Percentiles rank a stretch among this genome's conserved stretches.
phyloP scores from a whole-genome alignment of 2,888 invertebrate genomes.

The Drosophila dives region DNA sequence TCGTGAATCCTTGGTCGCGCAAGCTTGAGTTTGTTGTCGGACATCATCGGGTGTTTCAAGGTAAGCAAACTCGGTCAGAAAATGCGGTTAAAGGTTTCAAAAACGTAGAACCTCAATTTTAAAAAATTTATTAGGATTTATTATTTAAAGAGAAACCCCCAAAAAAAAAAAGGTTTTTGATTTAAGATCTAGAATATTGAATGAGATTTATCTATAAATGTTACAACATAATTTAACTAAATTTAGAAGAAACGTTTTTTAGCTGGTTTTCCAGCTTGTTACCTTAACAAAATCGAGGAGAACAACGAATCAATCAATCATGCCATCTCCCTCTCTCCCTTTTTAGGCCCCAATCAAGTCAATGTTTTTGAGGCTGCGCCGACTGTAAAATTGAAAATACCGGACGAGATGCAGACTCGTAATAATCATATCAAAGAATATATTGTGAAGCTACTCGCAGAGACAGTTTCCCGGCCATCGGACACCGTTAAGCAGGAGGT shows the following conservation, averaged over 20 bases:
- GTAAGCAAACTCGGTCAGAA: slow-evolving; percentile 83
- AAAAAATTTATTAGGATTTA: background rate
- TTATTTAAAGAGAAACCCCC: background rate
- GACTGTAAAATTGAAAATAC: slow-evolving; percentile 83
- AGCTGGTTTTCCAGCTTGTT: background rate
- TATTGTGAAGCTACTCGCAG: slow-evolving; percentile 89
- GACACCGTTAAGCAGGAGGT: slow-evolving; percentile 88
- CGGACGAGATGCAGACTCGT: slow-evolving; percentile 88
- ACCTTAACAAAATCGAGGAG: background rate
- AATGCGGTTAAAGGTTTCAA: background rate
- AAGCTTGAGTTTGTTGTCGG: slow-evolving; percentile 95
- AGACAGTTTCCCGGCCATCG: slow-evolving; percentile 86
- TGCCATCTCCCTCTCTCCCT: background rate
- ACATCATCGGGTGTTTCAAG: slow-evolving; percentile 91
- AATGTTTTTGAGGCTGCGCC: slow-evolving; percentile 88
- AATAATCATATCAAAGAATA: slow-evolving; percentile 88
- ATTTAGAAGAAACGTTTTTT: background rate
- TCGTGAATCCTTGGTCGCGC: slow-evolving; percentile 96
- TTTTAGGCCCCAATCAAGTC: slow-evolving; percentile 89
- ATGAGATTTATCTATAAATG: background rate
- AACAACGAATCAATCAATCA: background rate
- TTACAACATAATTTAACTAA: background rate
- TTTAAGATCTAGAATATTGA: background rate
- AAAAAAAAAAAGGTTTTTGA: background rate
- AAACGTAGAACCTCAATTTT: background rate